phyloP scores from a whole-genome alignment of 2,888 invertebrate genomes.

The Microchrysa polita region DNA sequence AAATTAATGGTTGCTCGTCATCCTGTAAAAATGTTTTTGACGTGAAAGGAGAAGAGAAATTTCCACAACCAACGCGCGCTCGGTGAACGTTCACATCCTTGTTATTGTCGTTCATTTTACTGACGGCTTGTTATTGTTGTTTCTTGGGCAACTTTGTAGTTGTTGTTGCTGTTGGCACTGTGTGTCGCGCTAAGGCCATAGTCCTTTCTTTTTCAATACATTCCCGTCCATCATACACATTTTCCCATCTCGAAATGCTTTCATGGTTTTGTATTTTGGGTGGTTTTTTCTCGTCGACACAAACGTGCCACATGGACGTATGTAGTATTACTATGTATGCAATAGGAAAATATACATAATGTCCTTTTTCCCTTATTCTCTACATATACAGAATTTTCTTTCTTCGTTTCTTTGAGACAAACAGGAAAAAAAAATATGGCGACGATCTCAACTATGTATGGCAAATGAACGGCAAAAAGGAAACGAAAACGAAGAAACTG shows the following conservation, averaged over 20 bases:
- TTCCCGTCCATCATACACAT: conserved; percentile 37
- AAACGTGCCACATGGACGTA: too few relatives aligned
- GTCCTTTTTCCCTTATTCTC: conserved; percentile 28
- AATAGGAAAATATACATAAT: conserved; percentile 9
- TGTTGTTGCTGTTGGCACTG: neutral
- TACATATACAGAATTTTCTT: conserved; percentile 5
- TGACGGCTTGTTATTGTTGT: conserved; percentile 3
- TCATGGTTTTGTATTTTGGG: conserved; percentile 34
- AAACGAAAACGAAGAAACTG: neutral
- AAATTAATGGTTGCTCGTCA: conserved; percentile 51
- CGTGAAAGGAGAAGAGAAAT: conserved; percentile 50
- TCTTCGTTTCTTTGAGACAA: conserved; percentile 21
- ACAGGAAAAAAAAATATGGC: conserved; percentile 28
- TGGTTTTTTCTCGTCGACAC: conserved; percentile 27
- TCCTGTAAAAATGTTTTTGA: conserved; percentile 51
- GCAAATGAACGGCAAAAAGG: conserved; percentile 22
- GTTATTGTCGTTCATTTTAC: conserved; percentile 33
- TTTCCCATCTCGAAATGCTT: conserved; percentile 39
- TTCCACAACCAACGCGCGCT: conserved; percentile 45
- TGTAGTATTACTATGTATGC: too few relatives aligned
- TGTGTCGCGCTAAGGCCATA: conserved; percentile 16
- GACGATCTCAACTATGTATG: conserved; percentile 6
- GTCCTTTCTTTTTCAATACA: conserved; percentile 35
- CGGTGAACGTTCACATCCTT: conserved; percentile 28
- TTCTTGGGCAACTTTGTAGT: conserved; percentile 14